Percentiles rank a stretch among this genome's conserved stretches.
Conservation (phyloP, 1,140 invertebrate species). For the Eulimnadia texana region DNA sequence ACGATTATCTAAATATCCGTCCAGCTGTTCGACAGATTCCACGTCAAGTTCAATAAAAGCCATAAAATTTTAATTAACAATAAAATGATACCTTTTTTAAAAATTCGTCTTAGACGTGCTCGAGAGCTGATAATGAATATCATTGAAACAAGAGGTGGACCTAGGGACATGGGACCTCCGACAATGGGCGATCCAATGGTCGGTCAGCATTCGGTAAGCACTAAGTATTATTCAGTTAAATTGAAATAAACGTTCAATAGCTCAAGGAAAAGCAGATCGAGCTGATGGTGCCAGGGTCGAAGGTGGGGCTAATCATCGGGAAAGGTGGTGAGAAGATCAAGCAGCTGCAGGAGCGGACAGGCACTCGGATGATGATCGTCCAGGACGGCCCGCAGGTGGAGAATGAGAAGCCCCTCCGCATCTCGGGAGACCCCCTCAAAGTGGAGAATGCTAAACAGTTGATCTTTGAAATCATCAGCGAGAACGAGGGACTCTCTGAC, state of each 20-base stretch:
- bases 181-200: not conserved
- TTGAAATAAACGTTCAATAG: not conserved
- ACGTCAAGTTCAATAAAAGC: too few species aligned
- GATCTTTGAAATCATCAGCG: conserved; percentile 77
- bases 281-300: conserved; percentile 90
- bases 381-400: conserved; percentile 78
- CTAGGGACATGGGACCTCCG: conserved; percentile 24
- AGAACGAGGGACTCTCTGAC: conserved; percentile 44
- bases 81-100: too few species aligned
- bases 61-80: too few species aligned
- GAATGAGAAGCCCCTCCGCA: conserved; percentile 71
- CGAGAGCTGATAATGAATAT: conserved; percentile 62
- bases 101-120: conserved; percentile 55
- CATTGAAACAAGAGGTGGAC: conserved; percentile 43
- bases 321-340: conserved; percentile 98
- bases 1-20: too few species aligned
- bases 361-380: conserved; percentile 97
- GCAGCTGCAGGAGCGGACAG: conserved; percentile 86
- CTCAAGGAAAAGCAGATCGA: conserved; percentile 41
- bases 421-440: conserved; percentile 84
- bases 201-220: not conserved
- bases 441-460: conserved; percentile 88
- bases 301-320: conserved; percentile 92
- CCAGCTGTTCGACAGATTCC: too few species aligned
- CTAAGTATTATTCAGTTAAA: not conserved